phyloP scores from a whole-genome alignment of 2,113 vertebrate genomes.

The Oostethus manadensis region DNA sequence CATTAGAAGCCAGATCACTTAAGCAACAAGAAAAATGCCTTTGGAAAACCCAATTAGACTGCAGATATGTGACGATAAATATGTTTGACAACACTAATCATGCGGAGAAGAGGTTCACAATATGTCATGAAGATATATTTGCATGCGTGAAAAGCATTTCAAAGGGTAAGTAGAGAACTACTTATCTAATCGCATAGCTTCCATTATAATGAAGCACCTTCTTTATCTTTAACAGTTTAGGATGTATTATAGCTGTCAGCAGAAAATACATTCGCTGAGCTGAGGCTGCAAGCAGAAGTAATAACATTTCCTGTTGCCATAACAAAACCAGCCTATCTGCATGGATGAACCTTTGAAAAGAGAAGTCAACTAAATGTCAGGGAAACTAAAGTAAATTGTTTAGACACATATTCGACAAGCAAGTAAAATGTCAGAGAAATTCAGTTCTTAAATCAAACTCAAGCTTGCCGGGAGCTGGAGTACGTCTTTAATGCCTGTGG shows the following conservation, averaged over 20 bases:
- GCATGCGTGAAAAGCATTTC: conserved; percentile 15
- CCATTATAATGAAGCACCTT: conserved; percentile 18
- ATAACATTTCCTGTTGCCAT: conserved; percentile 4
- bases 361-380: conserved; percentile 17
- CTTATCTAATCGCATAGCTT: conserved; percentile 38
- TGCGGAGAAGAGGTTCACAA: conserved; percentile 19
- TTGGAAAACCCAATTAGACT: conserved; percentile 24
- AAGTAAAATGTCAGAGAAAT: background rate
- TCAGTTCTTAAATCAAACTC: conserved; percentile 13
- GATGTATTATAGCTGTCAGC: conserved; percentile 35
- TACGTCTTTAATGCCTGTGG: too few species aligned
- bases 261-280: conserved; percentile 16
- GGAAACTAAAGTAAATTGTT: background rate
- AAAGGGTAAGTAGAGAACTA: conserved; percentile 12
- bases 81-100: conserved; percentile 40
- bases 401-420: background rate
- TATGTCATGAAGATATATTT: conserved; percentile 28
- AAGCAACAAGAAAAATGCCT: conserved; percentile 21
- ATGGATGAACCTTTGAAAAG: conserved; percentile 11
- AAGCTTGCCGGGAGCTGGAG: too few species aligned
- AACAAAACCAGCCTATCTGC: conserved; percentile 8
- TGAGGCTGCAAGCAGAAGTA: conserved; percentile 18
- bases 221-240: conserved; percentile 36
- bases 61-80: conserved; percentile 39
- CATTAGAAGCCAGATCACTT: conserved; percentile 24